Base-by-base conservation (phyloP, 2,888 invertebrate genomes). In the Empis livida region DNA sequence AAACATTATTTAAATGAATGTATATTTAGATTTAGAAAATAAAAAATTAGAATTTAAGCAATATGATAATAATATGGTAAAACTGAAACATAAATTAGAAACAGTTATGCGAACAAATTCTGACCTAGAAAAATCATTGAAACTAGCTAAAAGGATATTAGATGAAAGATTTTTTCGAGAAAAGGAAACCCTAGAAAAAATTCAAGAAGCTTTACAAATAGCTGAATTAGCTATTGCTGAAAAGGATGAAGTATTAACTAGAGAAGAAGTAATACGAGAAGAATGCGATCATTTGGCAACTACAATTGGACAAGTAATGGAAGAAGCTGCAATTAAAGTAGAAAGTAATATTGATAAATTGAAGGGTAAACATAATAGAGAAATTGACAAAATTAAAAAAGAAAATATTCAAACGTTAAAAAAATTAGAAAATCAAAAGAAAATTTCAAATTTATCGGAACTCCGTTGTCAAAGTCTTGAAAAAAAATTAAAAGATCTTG, bases 151-250 rank as follows among this genome's bases (percentile, higher is more conserved):
- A 39, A 56, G 59, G 27, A 53, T 66, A 37, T 65, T 73, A 10
- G 61, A 66, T 5, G 65, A 63, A 46, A 55, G 73, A 32, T 60
- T 65, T 13, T 60, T 61, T 10, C 72, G 73, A 41, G 75, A 76
- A 51, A 60, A 61, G 15, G 69, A 71, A 50, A 73, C 75, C 3
- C 68, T 74, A 55, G 57, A 58, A 9, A 78, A 77, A 59, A 73
- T 79, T 3, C 70, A 71, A 8, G 79, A 80, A 59, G 76, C 79
- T 2, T 58, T 79, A 30, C 63, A 68, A 32, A 55, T 79, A 1
- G 73, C 75, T 23, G 78, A 79, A 55, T 54, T 57, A 3, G 76
- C 76, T 0, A 71, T 76, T 5, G 62, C 62, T n/a, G 79, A 79
- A 56, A 79, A 76, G 56, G 73, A 75, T 49, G 65, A 71, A 3